These are phyloP conservation scores for Cichlasoma orientale DNA, from an alignment of 2,797 vertebrate species.

Conservation along the genomic window DNA sequence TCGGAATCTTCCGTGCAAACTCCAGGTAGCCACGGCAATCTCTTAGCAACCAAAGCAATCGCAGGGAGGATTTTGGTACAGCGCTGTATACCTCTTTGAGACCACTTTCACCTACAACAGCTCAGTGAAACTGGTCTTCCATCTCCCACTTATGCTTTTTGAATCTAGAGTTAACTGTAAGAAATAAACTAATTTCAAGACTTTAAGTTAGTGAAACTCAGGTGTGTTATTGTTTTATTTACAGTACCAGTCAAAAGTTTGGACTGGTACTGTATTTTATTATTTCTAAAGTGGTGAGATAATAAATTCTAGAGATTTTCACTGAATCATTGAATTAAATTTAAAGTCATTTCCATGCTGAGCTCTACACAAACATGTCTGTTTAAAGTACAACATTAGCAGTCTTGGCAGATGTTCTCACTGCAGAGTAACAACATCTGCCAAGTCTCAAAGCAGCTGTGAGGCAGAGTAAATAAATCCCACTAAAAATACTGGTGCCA, in stretches of 20 bases:
- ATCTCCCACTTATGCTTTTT: background rate
- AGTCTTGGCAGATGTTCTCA: slow-evolving; percentile 9
- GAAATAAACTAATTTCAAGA: background rate
- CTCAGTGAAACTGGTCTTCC: too few relatives aligned
- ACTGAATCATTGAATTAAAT: background rate
- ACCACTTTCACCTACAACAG: background rate
- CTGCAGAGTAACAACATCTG: slow-evolving; percentile 16
- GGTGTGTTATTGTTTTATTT: background rate
- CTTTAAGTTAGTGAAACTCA: background rate
- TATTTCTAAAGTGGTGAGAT: background rate
- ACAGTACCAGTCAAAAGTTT: background rate
- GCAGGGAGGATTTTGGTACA: rapidly evolving
- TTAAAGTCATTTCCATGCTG: background rate
- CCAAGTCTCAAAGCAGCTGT: slow-evolving; percentile 20
- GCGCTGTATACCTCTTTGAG: background rate
- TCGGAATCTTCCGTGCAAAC: background rate
- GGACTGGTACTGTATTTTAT: background rate
- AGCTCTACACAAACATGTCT: slow-evolving; percentile 4
- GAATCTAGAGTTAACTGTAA: background rate
- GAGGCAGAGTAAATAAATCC: slow-evolving; percentile 9
- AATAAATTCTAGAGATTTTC: background rate
- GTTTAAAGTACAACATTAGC: slow-evolving; percentile 26
- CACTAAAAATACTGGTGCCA: background rate
- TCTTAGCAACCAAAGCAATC: background rate
- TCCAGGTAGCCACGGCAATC: rapidly evolving